phyloP scores from a whole-genome alignment of 2,797 vertebrate genomes.

The Tolypeutes matacus region DNA sequence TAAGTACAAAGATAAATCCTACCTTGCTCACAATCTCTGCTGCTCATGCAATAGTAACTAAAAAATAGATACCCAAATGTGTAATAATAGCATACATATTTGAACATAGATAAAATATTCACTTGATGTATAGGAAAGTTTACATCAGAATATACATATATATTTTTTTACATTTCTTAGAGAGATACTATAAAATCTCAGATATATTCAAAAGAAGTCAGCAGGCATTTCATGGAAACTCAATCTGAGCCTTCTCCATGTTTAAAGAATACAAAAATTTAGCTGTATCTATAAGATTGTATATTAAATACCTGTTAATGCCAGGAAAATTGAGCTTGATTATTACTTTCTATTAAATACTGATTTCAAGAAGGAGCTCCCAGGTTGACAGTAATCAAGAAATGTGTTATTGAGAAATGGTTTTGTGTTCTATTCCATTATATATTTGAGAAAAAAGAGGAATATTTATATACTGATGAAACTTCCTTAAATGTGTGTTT shows the following conservation, averaged over 20 bases:
- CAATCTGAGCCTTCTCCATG: not conserved
- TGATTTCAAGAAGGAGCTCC: not conserved
- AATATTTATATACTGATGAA: not conserved
- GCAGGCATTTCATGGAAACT: not conserved
- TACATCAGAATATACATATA: not conserved
- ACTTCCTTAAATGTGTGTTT: not conserved
- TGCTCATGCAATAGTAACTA: too few species aligned
- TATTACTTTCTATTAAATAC: not conserved
- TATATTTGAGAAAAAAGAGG: not conserved
- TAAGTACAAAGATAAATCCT: not conserved
- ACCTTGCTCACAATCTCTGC: not conserved
- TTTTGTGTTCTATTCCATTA: not conserved
- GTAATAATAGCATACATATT: not conserved
- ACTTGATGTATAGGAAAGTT: not conserved
- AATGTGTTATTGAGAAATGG: not conserved
- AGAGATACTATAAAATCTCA: not conserved
- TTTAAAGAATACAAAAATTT: not conserved
- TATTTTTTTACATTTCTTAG: not conserved
- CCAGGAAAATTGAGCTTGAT: not conserved
- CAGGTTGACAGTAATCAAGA: not conserved
- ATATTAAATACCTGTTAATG: not conserved
- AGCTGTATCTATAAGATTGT: not conserved
- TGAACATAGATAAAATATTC: not conserved
- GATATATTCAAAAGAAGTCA: not conserved
- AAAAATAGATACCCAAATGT: not conserved